Evolutionary conservation across 2,113 vertebrate species (phyloP).

Genomic region (Phainopepla nitens): DNA sequence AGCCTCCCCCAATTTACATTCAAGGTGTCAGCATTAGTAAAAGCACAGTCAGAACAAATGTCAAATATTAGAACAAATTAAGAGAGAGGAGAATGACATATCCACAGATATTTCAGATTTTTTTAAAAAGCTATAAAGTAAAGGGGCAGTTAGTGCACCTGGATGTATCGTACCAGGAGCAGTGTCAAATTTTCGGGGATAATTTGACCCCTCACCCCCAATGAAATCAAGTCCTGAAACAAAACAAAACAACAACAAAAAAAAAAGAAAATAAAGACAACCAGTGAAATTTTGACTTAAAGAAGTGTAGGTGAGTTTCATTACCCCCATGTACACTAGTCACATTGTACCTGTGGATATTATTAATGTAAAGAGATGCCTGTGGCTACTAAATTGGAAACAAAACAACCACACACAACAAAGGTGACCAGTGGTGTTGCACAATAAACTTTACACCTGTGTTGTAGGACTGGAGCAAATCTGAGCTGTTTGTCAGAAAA

Average conservation of each 20-base stretch:
- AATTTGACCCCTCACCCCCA: slow-evolving; percentile 90
- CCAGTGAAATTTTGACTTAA: slow-evolving; percentile 63
- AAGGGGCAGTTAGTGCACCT: slow-evolving; percentile 75
- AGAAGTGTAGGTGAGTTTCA: not conserved
- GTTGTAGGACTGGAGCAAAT: not conserved
- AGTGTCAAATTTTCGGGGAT: slow-evolving; percentile 91
- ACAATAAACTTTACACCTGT: not conserved
- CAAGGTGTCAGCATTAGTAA: slow-evolving; percentile 46
- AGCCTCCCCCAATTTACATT: not conserved
- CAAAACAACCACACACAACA: not conserved
- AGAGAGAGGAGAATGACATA: slow-evolving; percentile 63
- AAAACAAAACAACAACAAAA: slow-evolving; percentile 62
- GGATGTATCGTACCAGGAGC: slow-evolving; percentile 86
- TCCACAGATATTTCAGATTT: slow-evolving; percentile 59
- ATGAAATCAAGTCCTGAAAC: slow-evolving; percentile 91
- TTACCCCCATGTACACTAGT: not conserved
- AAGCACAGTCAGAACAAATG: slow-evolving; percentile 41
- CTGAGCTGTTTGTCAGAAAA: not conserved
- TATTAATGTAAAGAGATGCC: slow-evolving; percentile 16
- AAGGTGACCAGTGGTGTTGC: not conserved
- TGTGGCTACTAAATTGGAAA: not conserved
- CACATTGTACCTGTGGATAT: slow-evolving; percentile 71
- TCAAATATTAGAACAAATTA: not conserved
- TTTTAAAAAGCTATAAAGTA: slow-evolving; percentile 37
- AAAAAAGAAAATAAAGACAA: slow-evolving; percentile 62